Evolutionary conservation across 2,797 vertebrate genomes (phyloP).

Genomic region (Acrossocheilus fasciatus): DNA sequence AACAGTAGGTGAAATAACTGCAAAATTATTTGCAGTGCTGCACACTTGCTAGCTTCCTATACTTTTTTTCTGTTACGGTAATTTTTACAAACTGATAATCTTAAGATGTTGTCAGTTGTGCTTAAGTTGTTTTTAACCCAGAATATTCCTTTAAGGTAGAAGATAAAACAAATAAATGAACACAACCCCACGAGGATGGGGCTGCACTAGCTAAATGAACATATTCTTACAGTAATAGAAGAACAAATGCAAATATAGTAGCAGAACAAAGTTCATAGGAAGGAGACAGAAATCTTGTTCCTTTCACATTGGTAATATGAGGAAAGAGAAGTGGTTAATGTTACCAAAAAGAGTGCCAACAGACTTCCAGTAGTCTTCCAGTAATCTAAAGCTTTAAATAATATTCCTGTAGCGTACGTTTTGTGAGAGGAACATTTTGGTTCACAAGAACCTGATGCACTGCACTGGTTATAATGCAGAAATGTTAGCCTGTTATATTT

Average conservation of each 20-base stretch:
- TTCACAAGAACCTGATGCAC: background rate
- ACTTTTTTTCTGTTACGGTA: background rate
- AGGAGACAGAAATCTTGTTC: background rate
- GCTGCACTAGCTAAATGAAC: background rate
- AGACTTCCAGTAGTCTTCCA: background rate
- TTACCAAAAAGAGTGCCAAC: background rate
- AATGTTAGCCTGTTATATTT: background rate
- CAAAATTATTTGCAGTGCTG: background rate
- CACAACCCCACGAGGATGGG: background rate
- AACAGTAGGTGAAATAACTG: background rate
- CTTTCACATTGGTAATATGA: background rate
- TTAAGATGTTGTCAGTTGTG: background rate
- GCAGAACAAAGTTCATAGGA: background rate
- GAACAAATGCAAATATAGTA: background rate
- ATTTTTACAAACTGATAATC: background rate
- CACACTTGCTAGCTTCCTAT: background rate
- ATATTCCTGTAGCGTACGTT: background rate
- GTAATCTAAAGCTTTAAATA: slow-evolving; percentile 15
- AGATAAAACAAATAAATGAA: slow-evolving; percentile 1
- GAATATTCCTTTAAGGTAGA: background rate
- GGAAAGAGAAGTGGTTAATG: slow-evolving; percentile 11
- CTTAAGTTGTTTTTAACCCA: background rate
- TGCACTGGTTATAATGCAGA: background rate
- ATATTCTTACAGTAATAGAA: background rate
- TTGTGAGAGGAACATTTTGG: background rate